Percentiles rank a stretch among this genome's conserved stretches.
phyloP scores from a whole-genome alignment of 2,113 vertebrate species.

The Epinephelus lanceolatus region DNA sequence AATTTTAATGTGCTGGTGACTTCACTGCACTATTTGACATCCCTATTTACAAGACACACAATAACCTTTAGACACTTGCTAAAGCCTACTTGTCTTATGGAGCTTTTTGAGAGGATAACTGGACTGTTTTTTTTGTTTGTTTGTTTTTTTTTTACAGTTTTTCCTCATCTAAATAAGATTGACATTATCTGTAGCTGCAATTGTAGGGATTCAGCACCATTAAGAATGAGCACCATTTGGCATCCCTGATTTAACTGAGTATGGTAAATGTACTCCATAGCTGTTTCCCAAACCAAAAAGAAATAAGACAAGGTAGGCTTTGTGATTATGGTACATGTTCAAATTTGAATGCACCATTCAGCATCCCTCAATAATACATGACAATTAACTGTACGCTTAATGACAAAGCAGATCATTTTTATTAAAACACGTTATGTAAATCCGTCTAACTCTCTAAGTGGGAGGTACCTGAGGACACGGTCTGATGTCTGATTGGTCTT shows the following conservation, averaged over 20 bases:
- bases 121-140: not conserved
- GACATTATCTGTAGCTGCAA: not conserved
- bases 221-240: not conserved
- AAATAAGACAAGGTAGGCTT: not conserved
- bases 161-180: not conserved
- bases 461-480: conserved; percentile 94
- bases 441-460: not conserved
- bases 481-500: conserved; percentile 98
- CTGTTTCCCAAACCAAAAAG: not conserved
- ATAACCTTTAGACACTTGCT: not conserved
- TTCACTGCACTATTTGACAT: not conserved
- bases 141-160: too few relatives aligned
- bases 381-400: not conserved
- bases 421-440: not conserved
- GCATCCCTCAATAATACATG: not conserved
- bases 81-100: not conserved
- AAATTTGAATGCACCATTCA: not conserved
- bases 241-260: not conserved
- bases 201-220: not conserved
- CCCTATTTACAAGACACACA: not conserved
- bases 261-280: not conserved
- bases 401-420: not conserved
- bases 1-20: not conserved
- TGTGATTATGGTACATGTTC: too few relatives aligned
- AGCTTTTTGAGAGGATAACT: not conserved